These are phyloP conservation scores for Grapholita molesta DNA, from an alignment of 1,140 invertebrate genomes.

Conservation along the genomic window DNA sequence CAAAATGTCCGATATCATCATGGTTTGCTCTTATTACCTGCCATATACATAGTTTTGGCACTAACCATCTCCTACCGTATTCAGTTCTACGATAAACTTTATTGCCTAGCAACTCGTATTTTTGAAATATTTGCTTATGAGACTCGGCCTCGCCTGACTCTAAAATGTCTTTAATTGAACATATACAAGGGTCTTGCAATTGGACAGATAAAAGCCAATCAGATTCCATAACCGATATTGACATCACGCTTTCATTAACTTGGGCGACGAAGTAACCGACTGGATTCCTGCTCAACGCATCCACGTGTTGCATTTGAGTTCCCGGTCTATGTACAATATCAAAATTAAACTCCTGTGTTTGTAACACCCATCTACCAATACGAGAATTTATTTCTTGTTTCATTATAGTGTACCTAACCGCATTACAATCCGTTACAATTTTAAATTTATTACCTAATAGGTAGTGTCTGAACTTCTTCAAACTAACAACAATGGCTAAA, in stretches of 20 bases:
- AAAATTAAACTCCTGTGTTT: constrained; percentile 26
- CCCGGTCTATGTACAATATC: constrained; percentile 25
- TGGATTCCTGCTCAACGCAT: constrained; percentile 44
- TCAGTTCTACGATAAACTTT: constrained; percentile 3
- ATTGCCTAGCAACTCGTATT: neutral
- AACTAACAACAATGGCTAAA: constrained; percentile 20
- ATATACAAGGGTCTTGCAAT: constrained; percentile 30
- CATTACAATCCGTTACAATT: too few species aligned
- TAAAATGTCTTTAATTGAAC: constrained; percentile 20
- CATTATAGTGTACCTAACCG: too few species aligned
- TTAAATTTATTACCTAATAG: too few species aligned
- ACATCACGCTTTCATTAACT: neutral
- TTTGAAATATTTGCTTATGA: constrained; percentile 16
- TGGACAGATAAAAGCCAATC: too few species aligned
- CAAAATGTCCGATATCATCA: constrained; percentile 4
- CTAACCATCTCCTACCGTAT: neutral
- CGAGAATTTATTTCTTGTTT: too few species aligned
- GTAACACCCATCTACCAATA: too few species aligned
- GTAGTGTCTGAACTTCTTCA: too few species aligned
- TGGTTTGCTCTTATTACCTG: neutral
- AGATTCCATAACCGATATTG: constrained; percentile 23
- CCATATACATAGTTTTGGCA: neutral
- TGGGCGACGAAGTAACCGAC: neutral
- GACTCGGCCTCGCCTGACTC: constrained; percentile 5
- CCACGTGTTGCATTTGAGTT: constrained; percentile 42